Evolutionary conservation across 37 sponge, comb jelly and placozoan species (phyloP).

Genomic region (Hormiphora californensis): DNA sequence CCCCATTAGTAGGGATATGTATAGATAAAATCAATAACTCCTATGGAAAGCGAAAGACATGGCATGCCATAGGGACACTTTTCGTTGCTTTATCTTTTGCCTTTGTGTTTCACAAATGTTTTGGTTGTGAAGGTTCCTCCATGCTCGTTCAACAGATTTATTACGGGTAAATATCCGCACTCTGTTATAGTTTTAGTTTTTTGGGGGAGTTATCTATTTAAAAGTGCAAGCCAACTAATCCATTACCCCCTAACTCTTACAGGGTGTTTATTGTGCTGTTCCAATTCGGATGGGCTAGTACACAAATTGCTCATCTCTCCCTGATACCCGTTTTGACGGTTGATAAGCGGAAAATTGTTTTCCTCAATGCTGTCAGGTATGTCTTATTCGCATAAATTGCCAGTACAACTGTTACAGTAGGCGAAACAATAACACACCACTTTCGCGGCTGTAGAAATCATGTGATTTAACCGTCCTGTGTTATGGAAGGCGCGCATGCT

Average conservation of each 20-base stretch:
- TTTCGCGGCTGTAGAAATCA: no score
- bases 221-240: not conserved
- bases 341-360: constrained; percentile 73
- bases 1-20: constrained; percentile 79
- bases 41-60: constrained; percentile 86
- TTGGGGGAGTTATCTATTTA: no score
- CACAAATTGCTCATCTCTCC: constrained; percentile 88
- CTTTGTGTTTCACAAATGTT: constrained; percentile 83
- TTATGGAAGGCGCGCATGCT: no score
- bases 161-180: constrained; percentile 48
- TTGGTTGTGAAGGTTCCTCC: constrained; percentile 58
- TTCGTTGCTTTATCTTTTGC: constrained; percentile 73
- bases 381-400: no score
- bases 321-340: constrained; percentile 87
- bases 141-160: not conserved
- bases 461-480: no score
- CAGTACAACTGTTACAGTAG: no score
- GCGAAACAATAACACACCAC: no score
- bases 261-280: constrained; percentile 73
- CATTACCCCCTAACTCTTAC: not conserved
- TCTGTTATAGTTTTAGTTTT: no score
- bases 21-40: constrained; percentile 68
- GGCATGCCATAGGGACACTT: constrained; percentile 82
- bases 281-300: constrained; percentile 95
- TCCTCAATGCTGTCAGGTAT: constrained; percentile 89